phyloP scores from a whole-genome alignment of 2,113 vertebrate species.

The Phycodurus eques region DNA sequence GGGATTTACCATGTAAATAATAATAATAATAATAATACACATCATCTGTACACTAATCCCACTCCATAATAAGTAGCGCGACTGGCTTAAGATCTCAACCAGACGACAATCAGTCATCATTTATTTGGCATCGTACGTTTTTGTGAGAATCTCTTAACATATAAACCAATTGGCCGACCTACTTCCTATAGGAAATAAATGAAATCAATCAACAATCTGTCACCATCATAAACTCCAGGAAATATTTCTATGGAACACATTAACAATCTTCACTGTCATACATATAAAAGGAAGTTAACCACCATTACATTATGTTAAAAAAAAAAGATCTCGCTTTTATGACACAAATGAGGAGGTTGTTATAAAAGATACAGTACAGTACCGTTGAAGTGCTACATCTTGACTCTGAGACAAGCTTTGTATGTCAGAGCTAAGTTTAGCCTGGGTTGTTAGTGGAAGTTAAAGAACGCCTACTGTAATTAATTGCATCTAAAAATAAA shows the following conservation, averaged over 20 bases:
- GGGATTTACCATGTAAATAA: constrained; percentile 40
- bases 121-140: neutral
- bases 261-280: no score
- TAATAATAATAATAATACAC: constrained; percentile 33
- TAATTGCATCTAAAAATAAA: no score
- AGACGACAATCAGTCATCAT: constrained; percentile 25
- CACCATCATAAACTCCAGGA: neutral
- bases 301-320: no score
- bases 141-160: neutral
- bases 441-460: no score
- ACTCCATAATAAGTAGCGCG: constrained; percentile 53
- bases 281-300: no score
- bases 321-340: no score
- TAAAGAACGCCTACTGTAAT: no score
- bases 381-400: no score
- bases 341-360: no score
- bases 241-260: neutral
- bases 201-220: neutral
- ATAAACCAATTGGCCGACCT: neutral
- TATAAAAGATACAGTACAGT: no score
- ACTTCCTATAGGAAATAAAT: neutral
- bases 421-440: no score
- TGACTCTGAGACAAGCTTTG: no score
- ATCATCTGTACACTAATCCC: constrained; percentile 62
- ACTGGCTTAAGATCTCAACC: constrained; percentile 35